Percentiles rank a stretch among this genome's conserved stretches.
phyloP scores from a whole-genome alignment of 2,888 invertebrate species.

The Allacma fusca region DNA sequence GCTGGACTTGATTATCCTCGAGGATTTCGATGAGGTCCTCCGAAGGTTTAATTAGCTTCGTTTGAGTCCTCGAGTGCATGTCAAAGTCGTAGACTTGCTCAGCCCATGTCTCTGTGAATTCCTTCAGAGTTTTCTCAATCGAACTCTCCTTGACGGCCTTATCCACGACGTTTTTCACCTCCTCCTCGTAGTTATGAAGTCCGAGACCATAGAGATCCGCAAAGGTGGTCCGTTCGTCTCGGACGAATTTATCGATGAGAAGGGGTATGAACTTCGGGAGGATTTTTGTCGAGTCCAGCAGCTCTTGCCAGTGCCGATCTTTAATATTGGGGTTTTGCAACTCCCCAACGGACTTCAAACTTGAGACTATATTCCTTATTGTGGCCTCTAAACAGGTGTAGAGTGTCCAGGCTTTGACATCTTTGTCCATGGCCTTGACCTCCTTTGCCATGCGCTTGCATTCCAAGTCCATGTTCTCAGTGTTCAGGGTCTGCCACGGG shows the following conservation, averaged over 20 bases:
- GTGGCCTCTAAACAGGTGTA: conserved; percentile 87
- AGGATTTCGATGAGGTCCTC: conserved; percentile 96
- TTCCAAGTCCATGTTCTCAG: conserved; percentile 98
- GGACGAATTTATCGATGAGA: conserved; percentile 75
- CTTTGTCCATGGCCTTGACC: conserved; percentile 89
- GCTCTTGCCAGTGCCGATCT: conserved; percentile 95
- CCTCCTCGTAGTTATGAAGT: conserved; percentile 95
- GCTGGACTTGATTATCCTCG: conserved; percentile 96
- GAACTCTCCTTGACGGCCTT: conserved; percentile 99
- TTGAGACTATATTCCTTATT: conserved; percentile 96
- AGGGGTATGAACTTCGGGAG: conserved; percentile 9
- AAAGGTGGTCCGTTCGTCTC: conserved; percentile 90
- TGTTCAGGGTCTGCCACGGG: conserved; percentile 95
- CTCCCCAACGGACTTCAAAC: conserved; percentile 91
- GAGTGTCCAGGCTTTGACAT: conserved; percentile 94
- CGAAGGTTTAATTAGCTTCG: conserved; percentile 84
- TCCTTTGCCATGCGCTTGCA: conserved; percentile 98
- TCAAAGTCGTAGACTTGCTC: conserved; percentile 91
- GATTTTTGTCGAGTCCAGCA: conserved; percentile 93
- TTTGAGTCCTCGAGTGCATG: conserved; percentile 83
- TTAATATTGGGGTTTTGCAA: conserved; percentile 95
- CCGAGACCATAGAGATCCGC: conserved; percentile 90
- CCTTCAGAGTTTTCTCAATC: conserved; percentile 93
- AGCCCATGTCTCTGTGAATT: conserved; percentile 90
- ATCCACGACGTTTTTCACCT: conserved; percentile 96